These are phyloP conservation scores for Corythornis cristatus DNA, from an alignment of 2,113 vertebrate species.

Conservation along the genomic window DNA sequence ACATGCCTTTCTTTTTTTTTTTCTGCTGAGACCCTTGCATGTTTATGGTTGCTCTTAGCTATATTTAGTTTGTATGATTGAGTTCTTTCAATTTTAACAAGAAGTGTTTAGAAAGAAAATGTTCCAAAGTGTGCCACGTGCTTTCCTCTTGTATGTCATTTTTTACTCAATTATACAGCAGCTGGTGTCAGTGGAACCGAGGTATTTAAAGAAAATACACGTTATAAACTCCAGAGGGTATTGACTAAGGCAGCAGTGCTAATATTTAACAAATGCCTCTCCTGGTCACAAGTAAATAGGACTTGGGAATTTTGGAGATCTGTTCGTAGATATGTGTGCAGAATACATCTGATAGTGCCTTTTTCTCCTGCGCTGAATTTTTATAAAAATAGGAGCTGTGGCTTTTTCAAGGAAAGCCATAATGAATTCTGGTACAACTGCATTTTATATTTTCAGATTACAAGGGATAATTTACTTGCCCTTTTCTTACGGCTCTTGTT, in stretches of 20 bases:
- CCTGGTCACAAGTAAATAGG: background rate
- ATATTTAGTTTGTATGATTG: conserved; percentile 16
- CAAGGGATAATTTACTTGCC: background rate
- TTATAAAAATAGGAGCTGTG: background rate
- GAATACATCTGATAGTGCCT: background rate
- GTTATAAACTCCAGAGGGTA: conserved; percentile 13
- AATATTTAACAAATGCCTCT: background rate
- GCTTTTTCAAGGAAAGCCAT: background rate
- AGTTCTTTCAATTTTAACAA: conserved; percentile 56
- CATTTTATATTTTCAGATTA: background rate
- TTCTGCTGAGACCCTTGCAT: background rate
- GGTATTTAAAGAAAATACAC: conserved; percentile 44
- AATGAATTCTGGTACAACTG: background rate
- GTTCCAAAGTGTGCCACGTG: background rate
- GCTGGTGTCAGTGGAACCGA: background rate
- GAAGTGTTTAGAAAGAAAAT: conserved; percentile 66
- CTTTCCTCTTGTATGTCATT: conserved; percentile 15
- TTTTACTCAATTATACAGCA: conserved; percentile 20
- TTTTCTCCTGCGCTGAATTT: background rate
- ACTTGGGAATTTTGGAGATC: background rate
- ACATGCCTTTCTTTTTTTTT: background rate
- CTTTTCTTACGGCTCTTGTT: background rate
- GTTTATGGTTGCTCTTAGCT: conserved; percentile 11
- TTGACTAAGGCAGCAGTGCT: conserved; percentile 12
- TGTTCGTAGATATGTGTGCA: background rate